Percentiles rank a stretch among this genome's conserved stretches.
These are phyloP conservation scores for Bombus fervidus DNA, from an alignment of 1,140 invertebrate species.

Conservation along the genomic window DNA sequence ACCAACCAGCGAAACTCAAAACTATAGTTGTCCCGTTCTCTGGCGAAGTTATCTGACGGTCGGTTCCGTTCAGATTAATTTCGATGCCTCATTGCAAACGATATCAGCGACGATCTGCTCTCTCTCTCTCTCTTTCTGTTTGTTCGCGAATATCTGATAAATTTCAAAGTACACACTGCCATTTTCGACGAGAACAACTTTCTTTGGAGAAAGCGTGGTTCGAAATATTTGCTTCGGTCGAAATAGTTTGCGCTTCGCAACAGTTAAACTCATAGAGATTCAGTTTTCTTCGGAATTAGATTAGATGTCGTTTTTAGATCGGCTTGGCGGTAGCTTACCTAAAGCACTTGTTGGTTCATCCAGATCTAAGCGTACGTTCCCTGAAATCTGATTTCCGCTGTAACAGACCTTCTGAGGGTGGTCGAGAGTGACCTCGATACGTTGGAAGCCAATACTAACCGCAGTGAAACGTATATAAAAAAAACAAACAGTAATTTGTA, in stretches of 20 bases:
- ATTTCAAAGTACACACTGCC: neutral
- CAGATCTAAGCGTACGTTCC: constrained; percentile 62
- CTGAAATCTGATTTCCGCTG: constrained; percentile 60
- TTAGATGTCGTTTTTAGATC: neutral
- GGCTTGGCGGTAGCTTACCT: constrained; percentile 50
- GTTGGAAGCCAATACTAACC: constrained; percentile 60
- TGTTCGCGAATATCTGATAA: neutral
- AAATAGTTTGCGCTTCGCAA: neutral
- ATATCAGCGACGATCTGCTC: neutral
- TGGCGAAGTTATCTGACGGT: constrained; percentile 5
- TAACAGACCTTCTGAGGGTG: constrained; percentile 64
- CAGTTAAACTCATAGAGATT: neutral
- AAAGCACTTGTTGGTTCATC: constrained; percentile 50
- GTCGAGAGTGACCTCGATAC: constrained; percentile 64
- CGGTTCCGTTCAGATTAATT: neutral
- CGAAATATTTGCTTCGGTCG: neutral
- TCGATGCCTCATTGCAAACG: neutral
- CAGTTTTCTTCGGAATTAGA: neutral
- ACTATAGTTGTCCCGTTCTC: too few species aligned
- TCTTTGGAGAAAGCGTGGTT: neutral
- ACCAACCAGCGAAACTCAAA: neutral
- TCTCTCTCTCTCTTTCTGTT: neutral
- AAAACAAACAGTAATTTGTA: constrained; percentile 7
- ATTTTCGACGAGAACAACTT: neutral
- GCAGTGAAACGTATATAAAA: neutral